Evolutionary conservation across 2,113 vertebrate species (phyloP), one percentile per base, ranked within the genome.

Genomic region (Burhinus oedicnemus): DNA sequence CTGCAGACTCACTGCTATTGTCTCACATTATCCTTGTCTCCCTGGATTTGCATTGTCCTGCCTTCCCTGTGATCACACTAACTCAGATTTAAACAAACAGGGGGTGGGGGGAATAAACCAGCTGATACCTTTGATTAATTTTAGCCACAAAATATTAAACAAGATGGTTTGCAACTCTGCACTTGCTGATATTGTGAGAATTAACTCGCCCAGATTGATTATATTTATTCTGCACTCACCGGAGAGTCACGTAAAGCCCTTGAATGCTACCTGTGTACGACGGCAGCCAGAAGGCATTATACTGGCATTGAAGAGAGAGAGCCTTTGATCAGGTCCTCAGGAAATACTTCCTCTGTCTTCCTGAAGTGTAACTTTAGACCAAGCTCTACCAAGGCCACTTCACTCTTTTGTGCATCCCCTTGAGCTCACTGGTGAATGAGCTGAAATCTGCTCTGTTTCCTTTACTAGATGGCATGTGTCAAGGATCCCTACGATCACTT

Each of bases 311-410:
- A 87, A 90, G 91, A 95, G 84, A 69, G 13, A 26, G 30, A 8
- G 70, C 68, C 81, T 96, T 97, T 96, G 91, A 95, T 96, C 75
- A 77, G 58, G 75, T 90, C 82, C 94, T 96, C 49, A 1, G 92
- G 80, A 97, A 97, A 94, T 70, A 57, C 52, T 87, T 94, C 71
- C 91, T 91, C 71, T 8, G 3, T 89, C 78, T 86, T 94, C 91
- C 93, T 94, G 95, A 97, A 96, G 93, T 90, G 94, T 80, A 96
- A 94, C 94, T 97, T 96, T 77, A 96, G 95, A 90, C 95, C 89
- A 90, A 60, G 78, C 61, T 94, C 82, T 51, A 91, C 89, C 93
- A 95, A 93, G 84, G 87, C 95, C 95, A 96, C 95, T 97, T 95
- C 90, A 95, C 55, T 95, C 93, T 94, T 97, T 97, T 97, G 90